phyloP scores from a whole-genome alignment of 2,797 vertebrate species.

The Eulemur rubriventer region DNA sequence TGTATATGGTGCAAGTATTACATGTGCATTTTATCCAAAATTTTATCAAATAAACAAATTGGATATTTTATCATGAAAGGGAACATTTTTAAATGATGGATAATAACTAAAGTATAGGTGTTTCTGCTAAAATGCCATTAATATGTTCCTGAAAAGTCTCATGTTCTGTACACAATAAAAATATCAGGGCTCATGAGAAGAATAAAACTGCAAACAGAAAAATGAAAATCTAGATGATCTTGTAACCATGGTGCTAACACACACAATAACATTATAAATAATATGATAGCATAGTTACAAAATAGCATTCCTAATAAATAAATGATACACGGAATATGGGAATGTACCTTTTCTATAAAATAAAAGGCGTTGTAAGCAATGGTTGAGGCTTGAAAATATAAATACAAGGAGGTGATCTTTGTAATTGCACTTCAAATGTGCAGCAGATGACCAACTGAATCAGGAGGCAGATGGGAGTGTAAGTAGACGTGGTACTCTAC shows the following conservation, averaged over 20 bases:
- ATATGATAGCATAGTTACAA: background rate
- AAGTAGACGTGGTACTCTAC: accelerated
- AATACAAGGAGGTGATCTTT: background rate
- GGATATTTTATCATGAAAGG: background rate
- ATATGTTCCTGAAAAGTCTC: background rate
- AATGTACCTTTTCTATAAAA: background rate
- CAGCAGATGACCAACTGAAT: background rate
- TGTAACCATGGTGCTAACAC: background rate
- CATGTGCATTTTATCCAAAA: background rate
- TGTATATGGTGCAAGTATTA: background rate
- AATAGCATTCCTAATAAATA: background rate
- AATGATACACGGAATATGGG: background rate
- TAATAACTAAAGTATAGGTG: background rate
- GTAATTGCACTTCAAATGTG: background rate
- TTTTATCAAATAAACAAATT: background rate
- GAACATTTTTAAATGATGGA: background rate
- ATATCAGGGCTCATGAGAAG: background rate
- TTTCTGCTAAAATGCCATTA: background rate
- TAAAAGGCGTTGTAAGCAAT: background rate
- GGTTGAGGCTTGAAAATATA: background rate
- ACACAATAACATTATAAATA: background rate
- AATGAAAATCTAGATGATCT: background rate
- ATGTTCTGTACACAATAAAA: background rate
- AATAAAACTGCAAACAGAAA: background rate
- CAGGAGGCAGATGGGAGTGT: background rate